A percentile compares a stretch with the other conserved stretches of the same genome.
Evolutionary conservation across 2,113 vertebrate species (phyloP).

Genomic region (Telmatochromis sp.): DNA sequence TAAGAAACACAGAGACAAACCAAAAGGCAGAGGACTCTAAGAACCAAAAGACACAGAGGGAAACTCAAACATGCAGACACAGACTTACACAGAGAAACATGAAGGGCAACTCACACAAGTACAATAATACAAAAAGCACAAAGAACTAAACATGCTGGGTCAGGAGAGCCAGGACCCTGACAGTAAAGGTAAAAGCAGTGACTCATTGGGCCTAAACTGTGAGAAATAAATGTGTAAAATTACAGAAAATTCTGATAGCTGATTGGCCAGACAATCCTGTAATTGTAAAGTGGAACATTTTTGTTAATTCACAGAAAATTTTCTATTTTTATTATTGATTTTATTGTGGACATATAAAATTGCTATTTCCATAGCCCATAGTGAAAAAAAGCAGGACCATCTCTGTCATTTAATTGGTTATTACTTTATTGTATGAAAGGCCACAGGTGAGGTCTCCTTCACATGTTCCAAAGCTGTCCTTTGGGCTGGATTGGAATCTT

Average conservation of each 20-base stretch:
- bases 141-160: too few relatives aligned
- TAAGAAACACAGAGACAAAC: too few relatives aligned
- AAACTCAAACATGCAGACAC: too few relatives aligned
- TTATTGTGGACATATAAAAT: not conserved
- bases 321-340: not conserved
- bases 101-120: too few relatives aligned
- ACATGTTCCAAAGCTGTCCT: not conserved
- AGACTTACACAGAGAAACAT: too few relatives aligned
- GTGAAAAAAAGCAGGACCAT: not conserved
- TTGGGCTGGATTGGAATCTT: not conserved
- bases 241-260: not conserved
- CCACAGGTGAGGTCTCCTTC: not conserved
- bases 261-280: not conserved
- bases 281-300: too few relatives aligned
- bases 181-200: not conserved
- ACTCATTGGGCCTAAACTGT: not conserved
- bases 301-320: not conserved
- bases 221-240: not conserved
- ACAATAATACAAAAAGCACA: too few relatives aligned
- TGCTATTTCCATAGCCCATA: rapidly evolving
- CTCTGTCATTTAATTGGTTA: not conserved
- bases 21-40: rapidly evolving
- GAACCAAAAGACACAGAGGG: rapidly evolving
- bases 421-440: not conserved
- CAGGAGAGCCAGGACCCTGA: rapidly evolving